phyloP scores from a whole-genome alignment of 2,888 invertebrate species.

The Tholera decimalis region DNA sequence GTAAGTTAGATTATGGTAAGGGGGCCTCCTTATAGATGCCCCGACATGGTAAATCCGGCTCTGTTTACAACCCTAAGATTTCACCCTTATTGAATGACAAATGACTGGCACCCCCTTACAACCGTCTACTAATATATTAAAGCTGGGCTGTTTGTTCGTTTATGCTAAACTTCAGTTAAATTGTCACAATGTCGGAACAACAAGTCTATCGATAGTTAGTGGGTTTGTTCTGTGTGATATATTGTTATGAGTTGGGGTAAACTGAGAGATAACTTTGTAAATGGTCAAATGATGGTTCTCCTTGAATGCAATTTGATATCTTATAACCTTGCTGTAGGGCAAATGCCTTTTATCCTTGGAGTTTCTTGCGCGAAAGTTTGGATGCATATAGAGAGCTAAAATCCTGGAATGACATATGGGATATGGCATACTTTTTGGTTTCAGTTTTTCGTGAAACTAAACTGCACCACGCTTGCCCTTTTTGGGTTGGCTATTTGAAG shows the following conservation, averaged over 20 bases:
- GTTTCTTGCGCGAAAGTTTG: no score
- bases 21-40: no score
- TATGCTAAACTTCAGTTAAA: slow-evolving; percentile 30
- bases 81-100: slow-evolving; percentile 40
- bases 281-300: not conserved
- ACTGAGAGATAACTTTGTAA: slow-evolving; percentile 7
- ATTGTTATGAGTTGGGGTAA: not conserved
- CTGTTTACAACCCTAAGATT: no score
- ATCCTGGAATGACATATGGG: no score
- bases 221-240: slow-evolving; percentile 11
- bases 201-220: slow-evolving; percentile 11
- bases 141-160: slow-evolving; percentile 38
- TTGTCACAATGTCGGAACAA: slow-evolving; percentile 14
- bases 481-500: not conserved
- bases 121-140: slow-evolving; percentile 23
- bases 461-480: not conserved
- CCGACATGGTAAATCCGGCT: no score
- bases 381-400: no score
- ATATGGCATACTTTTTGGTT: no score
- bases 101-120: slow-evolving; percentile 28
- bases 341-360: not conserved
- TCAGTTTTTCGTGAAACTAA: not conserved
- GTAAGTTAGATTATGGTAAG: no score
- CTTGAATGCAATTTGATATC: slow-evolving; percentile 35
- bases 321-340: not conserved